phyloP scores from a whole-genome alignment of 2,113 vertebrate species.

The Phasianus colchicus region DNA sequence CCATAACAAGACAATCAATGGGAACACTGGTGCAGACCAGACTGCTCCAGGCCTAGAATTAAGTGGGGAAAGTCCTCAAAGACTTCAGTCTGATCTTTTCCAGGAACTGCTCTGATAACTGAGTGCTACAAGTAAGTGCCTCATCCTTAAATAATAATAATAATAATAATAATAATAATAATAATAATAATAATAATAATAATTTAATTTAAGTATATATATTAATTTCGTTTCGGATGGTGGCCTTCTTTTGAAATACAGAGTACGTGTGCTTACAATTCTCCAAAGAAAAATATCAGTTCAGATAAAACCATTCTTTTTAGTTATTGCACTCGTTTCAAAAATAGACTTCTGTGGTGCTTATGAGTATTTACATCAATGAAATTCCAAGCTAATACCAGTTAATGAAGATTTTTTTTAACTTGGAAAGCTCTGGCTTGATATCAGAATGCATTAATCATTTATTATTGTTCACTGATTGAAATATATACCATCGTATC shows the following conservation, averaged over 20 bases:
- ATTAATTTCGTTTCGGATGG: neutral
- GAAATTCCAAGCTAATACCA: neutral
- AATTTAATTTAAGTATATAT: neutral
- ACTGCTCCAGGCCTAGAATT: neutral
- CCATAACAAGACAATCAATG: neutral
- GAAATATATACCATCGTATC: neutral
- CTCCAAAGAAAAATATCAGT: neutral
- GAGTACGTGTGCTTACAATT: neutral
- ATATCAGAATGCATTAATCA: neutral
- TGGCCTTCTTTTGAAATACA: neutral
- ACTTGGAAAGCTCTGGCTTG: neutral
- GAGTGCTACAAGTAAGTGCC: neutral
- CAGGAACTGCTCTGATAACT: neutral
- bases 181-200: neutral
- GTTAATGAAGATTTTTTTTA: neutral
- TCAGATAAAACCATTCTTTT: neutral
- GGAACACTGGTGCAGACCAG: neutral
- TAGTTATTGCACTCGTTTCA: neutral
- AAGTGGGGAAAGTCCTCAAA: neutral
- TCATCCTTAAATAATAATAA: neutral
- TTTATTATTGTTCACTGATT: neutral
- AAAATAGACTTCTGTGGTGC: neutral
- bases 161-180: too few species aligned
- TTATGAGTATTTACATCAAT: neutral
- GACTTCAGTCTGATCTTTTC: neutral